Percentiles rank a stretch among this genome's conserved stretches.
These are phyloP conservation scores for Coregonus ussuriensis DNA, from an alignment of 2,797 vertebrate genomes.

Conservation along the genomic window DNA sequence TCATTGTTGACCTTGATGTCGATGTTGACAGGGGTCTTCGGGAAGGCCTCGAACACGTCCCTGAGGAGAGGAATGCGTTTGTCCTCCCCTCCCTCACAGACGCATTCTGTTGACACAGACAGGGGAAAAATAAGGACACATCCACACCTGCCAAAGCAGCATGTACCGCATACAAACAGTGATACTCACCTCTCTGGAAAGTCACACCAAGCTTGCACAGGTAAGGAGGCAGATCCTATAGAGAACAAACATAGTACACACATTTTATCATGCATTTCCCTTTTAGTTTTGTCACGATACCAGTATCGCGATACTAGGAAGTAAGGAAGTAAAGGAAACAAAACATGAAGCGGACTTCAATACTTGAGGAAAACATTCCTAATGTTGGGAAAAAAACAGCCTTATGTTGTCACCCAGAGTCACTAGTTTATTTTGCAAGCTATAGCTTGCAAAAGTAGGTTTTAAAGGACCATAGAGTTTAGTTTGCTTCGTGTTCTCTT, in stretches of 20 bases:
- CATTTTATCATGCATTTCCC: neutral
- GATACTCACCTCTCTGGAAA: slow-evolving; percentile 88
- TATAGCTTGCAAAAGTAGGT: no score
- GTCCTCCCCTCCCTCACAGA: slow-evolving; percentile 88
- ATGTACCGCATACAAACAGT: neutral
- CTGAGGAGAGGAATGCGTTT: slow-evolving; percentile 90
- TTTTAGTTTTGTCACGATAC: no score
- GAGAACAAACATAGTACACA: slow-evolving; percentile 39
- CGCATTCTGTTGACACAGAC: slow-evolving; percentile 79
- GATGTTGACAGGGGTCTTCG: slow-evolving; percentile 91
- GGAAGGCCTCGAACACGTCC: slow-evolving; percentile 95
- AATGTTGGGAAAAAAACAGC: neutral
- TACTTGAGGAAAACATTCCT: neutral
- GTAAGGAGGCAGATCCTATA: slow-evolving; percentile 92
- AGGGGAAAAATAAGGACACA: neutral
- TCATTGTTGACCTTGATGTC: slow-evolving; percentile 96
- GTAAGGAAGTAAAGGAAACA: neutral
- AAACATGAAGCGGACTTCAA: neutral
- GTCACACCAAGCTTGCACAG: slow-evolving; percentile 89
- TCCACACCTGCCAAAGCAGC: neutral
- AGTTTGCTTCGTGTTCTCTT: no score
- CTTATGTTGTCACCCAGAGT: no score
- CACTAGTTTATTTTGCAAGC: no score
- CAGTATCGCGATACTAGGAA: no score
- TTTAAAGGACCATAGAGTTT: no score